Evolutionary conservation across 2,113 vertebrate species (phyloP).

Genomic region (Acanthochromis polyacanthus): DNA sequence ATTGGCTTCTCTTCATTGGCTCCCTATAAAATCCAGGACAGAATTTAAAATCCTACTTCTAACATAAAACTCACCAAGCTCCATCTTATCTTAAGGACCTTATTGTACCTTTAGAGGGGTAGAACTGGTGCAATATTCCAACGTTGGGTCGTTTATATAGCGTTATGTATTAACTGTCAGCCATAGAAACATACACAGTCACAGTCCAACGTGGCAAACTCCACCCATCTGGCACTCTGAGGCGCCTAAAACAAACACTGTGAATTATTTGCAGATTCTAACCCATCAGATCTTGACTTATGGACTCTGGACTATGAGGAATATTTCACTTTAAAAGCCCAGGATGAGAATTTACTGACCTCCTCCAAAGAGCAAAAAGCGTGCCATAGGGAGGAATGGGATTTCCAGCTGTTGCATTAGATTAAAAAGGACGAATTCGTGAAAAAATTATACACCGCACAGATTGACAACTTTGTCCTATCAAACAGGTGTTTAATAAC

Average conservation of each 20-base stretch:
- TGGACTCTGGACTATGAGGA: neutral
- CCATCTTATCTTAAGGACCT: too few species aligned
- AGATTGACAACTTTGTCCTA: slow-evolving; percentile 20
- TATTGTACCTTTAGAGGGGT: too few species aligned
- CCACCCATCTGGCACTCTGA: neutral
- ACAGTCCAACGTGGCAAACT: neutral
- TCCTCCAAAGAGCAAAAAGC: slow-evolving; percentile 30
- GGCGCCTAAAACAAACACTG: neutral
- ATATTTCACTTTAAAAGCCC: slow-evolving; percentile 16
- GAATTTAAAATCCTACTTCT: too few species aligned
- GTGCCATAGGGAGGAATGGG: slow-evolving; percentile 18
- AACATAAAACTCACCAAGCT: too few species aligned
- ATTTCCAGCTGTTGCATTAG: slow-evolving; percentile 13
- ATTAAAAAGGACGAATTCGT: neutral
- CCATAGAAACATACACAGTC: too few species aligned
- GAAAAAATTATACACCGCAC: slow-evolving; percentile 14
- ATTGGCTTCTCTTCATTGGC: too few species aligned
- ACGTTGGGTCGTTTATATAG: too few species aligned
- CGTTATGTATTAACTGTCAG: too few species aligned
- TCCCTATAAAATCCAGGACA: too few species aligned
- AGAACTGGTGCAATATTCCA: too few species aligned
- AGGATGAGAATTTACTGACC: slow-evolving; percentile 2
- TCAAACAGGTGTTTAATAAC: neutral
- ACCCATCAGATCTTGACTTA: neutral
- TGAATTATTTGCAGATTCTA: slow-evolving; percentile 37